Percentiles rank a stretch among this genome's conserved stretches.
Conservation (phyloP, 2,113 vertebrate species). For the Cygnus buccinator region DNA sequence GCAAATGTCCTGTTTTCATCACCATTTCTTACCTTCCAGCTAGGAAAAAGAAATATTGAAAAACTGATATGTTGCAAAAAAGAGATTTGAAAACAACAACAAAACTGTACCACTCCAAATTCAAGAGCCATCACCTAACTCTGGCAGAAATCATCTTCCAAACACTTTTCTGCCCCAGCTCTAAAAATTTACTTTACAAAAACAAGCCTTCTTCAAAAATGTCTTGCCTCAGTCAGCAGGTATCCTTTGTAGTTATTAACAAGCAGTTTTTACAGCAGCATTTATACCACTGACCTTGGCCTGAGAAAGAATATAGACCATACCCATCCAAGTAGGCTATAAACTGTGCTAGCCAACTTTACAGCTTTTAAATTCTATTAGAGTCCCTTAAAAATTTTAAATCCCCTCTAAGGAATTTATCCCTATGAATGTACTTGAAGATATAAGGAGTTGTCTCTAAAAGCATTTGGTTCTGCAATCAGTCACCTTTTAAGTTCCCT, state of each 20-base stretch:
- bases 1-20: background rate
- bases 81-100: background rate
- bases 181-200: background rate
- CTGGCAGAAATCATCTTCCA: background rate
- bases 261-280: background rate
- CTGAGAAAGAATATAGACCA: background rate
- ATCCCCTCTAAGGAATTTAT: background rate
- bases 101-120: background rate
- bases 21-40: background rate
- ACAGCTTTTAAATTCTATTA: slow-evolving; percentile 29
- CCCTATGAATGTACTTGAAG: background rate
- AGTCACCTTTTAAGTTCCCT: background rate
- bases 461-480: background rate
- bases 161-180: background rate
- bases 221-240: background rate
- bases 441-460: background rate
- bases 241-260: background rate
- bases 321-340: background rate
- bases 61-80: background rate
- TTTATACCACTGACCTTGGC: background rate
- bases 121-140: background rate
- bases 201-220: background rate
- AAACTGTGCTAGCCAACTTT: background rate
- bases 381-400: background rate
- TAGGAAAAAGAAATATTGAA: background rate